Base-by-base conservation (phyloP, 2,888 invertebrate genomes). In the Smittia sp. region DNA sequence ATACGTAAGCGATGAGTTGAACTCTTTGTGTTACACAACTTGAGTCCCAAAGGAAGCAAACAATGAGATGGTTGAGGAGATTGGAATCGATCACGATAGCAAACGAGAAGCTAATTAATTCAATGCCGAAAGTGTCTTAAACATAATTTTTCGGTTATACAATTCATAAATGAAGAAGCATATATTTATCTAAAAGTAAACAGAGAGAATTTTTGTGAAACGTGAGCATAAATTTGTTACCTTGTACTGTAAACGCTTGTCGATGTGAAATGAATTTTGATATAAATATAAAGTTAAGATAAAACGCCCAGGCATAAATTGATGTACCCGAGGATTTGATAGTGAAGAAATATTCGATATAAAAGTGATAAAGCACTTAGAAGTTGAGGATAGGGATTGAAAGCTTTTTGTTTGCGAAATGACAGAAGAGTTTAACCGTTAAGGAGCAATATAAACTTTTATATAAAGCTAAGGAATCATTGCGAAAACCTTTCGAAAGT, bases 191-290 rank as follows among this genome's bases (percentile, higher is more conserved):
- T 25, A 27, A 25, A 13, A 63, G 27, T 13, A 63, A 22, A 25
- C 18, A 63, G 15, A 22, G 58, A 58, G 15, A 18, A 58, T 58
- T 58, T 18, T 58, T 58, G 18, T 58, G 58, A 58, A 58, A 58
- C 18, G 22, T 58, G 9, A 58, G 22, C 20, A 63, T 63, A 63
- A 27, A 63, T 63, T 63, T 63, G 63, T 63, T 63, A 63, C 25
- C 25, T 63, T 63, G 63, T 63, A 63, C 58, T 58, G 58, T 58
- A 58, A 58, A 58, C 15, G 39, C 46, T 66, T 66, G 32, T 66
- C 39, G 66, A 66, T 66, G 66, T 66, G 66, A 66, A 66, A 38
- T 22, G 13, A 66, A 27, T 66, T 66, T 66, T 66, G 66, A 66
- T 66, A 66, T 39, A 38, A 38, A 66, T 20, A 65, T 15, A 65